Percentiles rank a stretch among this genome's conserved stretches.
Conservation (phyloP, 2,113 vertebrate species). For the Sisor rabdophorus region DNA sequence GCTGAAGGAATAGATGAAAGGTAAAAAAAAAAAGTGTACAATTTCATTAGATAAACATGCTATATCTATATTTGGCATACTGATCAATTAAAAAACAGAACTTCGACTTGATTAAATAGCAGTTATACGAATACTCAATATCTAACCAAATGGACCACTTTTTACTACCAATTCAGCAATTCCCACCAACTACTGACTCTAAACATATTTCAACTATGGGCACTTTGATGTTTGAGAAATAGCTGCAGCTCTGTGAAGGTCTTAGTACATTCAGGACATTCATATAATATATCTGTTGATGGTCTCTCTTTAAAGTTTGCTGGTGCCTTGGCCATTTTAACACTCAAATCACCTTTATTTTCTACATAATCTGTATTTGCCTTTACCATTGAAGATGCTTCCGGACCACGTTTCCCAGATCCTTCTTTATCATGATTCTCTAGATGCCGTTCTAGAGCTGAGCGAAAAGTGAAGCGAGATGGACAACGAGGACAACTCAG, state of each 20-base stretch:
- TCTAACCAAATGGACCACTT: not conserved
- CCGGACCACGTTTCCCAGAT: constrained; percentile 36
- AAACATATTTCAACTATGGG: constrained; percentile 60
- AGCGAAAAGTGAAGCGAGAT: constrained; percentile 59
- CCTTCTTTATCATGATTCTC: constrained; percentile 56
- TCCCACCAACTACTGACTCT: not conserved
- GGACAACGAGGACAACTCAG: constrained; percentile 61
- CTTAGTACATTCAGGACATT: constrained; percentile 70
- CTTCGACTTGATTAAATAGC: not conserved
- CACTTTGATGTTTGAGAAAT: constrained; percentile 70
- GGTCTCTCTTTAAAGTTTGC: constrained; percentile 28
- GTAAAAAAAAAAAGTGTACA: not conserved
- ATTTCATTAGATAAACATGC: not conserved
- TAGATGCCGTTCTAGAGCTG: constrained; percentile 64
- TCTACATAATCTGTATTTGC: constrained; percentile 47
- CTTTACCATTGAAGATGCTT: constrained; percentile 37
- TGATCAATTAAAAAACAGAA: not conserved
- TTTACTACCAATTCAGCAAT: not conserved
- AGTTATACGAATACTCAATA: not conserved
- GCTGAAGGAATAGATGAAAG: not conserved
- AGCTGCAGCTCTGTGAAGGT: constrained; percentile 64
- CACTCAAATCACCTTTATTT: constrained; percentile 48
- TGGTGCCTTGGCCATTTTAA: constrained; percentile 48
- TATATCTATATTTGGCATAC: not conserved
- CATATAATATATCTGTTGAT: constrained; percentile 59